Conservation (phyloP, 1,140 invertebrate genomes). For the Marisa cornuarietis region DNA sequence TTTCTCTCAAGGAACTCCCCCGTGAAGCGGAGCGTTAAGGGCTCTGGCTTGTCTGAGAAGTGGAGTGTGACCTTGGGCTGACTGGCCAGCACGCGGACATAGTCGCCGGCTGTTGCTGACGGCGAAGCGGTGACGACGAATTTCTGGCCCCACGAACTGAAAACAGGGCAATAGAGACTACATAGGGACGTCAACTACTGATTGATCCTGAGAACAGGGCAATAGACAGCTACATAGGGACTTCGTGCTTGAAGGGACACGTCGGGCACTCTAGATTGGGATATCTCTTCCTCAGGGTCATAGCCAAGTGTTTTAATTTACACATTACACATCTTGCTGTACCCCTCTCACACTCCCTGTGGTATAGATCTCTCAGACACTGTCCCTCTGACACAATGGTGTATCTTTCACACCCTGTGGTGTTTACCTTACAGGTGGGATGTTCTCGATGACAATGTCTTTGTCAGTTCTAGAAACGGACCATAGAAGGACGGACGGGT, state of each 20-base stretch:
- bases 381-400: too few species aligned
- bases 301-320: too few species aligned
- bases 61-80: background rate
- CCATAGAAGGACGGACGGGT: background rate
- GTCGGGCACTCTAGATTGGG: background rate
- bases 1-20: slow-evolving; percentile 1
- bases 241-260: background rate
- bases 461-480: background rate
- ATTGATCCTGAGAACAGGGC: background rate
- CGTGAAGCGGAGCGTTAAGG: too few species aligned
- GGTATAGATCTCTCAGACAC: too few species aligned
- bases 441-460: slow-evolving; percentile 18
- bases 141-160: background rate
- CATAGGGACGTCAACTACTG: background rate
- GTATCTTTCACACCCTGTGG: background rate
- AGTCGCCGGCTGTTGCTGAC: background rate
- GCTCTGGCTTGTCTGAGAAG: background rate
- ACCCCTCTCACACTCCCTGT: too few species aligned
- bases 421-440: slow-evolving; percentile 15
- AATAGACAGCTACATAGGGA: background rate
- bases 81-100: background rate
- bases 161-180: background rate
- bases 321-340: too few species aligned
- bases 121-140: slow-evolving; percentile 18
- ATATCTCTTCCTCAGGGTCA: too few species aligned